Base-by-base conservation (phyloP, 2,113 vertebrate species). In the Neolamprologus longior region DNA sequence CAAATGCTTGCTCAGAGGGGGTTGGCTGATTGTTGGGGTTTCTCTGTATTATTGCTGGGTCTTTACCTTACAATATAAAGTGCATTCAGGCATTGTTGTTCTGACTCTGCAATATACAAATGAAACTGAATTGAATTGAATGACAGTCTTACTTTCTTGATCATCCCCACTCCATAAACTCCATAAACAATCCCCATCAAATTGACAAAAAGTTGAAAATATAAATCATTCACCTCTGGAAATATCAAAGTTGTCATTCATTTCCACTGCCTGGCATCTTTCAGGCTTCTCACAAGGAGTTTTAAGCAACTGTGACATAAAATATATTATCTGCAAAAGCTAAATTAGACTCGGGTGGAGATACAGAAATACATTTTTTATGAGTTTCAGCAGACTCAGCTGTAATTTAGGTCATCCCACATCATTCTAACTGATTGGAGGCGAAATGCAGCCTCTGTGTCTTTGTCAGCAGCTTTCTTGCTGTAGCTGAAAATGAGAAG, bases 391-490 rank as follows among this genome's bases (percentile, higher is more conserved):
- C 14, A 14, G 45, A 81, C 31, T 88, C 81, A 1, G 71, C 71
- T 71, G 79, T 80, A 80, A 91, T 86, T 89, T 76, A 83, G 83
- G 83, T 80, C 82, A 35, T 80, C 71, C 63, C 7, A 24, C 80
- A 83, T 79, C 37, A 52, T 80, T 90, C 42, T 7, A 61, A 55
- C 47, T 52, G 86, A 88, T 82, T 78, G 68, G 84, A 37, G 47
- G 45, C n/a, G n/a, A 84, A 76, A 78, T 66, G 37, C 81, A 66
- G 83, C 81, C 12, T 52, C 21, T 4, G 24, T 47, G 76, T 84
- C 84, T 90, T 76, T 83, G 86, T 90, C 87, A 88, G 85, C 88
- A 82, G 73, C 81, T 91, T 86, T 89, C 24, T 76, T 15, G 5
- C 28, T 58, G 84, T 17, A 33, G 71, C 9, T 76, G 40, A 76